phyloP scores from a whole-genome alignment of 1,140 invertebrate species.

The Luehdorfia chinensis region DNA sequence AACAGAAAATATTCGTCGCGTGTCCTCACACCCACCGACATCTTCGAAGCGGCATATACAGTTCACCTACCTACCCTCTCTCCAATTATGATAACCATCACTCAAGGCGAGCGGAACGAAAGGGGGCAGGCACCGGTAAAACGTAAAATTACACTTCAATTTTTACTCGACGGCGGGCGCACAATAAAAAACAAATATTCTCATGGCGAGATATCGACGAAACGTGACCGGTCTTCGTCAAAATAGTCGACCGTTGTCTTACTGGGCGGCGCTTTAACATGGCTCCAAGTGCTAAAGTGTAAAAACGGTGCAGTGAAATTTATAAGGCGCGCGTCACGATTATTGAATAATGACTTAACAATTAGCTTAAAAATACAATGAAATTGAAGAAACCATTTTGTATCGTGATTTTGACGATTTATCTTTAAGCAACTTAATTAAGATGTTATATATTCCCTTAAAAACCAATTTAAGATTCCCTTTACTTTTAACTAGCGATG shows the following conservation, averaged over 20 bases:
- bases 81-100: constrained; percentile 75
- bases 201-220: constrained; percentile 70
- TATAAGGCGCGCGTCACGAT: constrained; percentile 68
- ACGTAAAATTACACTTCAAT: constrained; percentile 74
- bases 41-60: constrained; percentile 45
- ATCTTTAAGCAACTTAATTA: too few relatives aligned
- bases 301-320: constrained; percentile 68
- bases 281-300: constrained; percentile 72
- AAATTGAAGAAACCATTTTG: too few relatives aligned
- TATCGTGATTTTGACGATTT: too few relatives aligned
- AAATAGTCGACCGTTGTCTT: constrained; percentile 72
- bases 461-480: too few relatives aligned
- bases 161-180: constrained; percentile 64
- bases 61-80: constrained; percentile 65
- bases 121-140: constrained; percentile 72
- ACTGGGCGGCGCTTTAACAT: constrained; percentile 62
- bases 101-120: constrained; percentile 74
- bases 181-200: constrained; percentile 76
- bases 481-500: constrained; percentile 7
- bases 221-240: constrained; percentile 75
- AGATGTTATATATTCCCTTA: too few relatives aligned
- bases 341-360: constrained; percentile 70
- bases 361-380: too few relatives aligned
- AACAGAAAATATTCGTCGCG: constrained; percentile 36
- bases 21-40: constrained; percentile 39